Evolutionary conservation across 92 coral and sea anemone genomes (phyloP).

Genomic region (Epizoanthus fatuus): DNA sequence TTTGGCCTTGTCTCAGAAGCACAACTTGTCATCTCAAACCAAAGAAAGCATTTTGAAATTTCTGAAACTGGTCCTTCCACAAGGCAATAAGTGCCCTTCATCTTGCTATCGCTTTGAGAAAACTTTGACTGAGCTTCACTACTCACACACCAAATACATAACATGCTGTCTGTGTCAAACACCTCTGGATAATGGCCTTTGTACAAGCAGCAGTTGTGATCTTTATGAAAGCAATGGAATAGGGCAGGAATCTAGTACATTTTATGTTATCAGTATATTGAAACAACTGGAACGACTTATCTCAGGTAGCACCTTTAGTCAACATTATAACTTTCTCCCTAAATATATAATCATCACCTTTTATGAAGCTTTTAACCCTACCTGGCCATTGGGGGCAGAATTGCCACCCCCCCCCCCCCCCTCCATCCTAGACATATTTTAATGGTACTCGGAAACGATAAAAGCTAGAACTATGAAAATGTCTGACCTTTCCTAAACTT

Average conservation of each 20-base stretch:
- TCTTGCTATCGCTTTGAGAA: conserved; percentile 70
- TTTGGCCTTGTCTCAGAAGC: conserved; percentile 70
- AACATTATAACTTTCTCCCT: too few relatives aligned
- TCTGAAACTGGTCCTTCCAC: conserved; percentile 41
- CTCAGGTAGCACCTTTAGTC: background rate
- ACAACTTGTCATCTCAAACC: conserved; percentile 74
- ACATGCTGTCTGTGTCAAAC: conserved; percentile 73
- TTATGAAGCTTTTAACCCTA: too few relatives aligned
- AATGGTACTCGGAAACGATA: too few relatives aligned
- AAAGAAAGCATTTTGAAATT: conserved; percentile 66
- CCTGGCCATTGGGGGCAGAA: too few relatives aligned
- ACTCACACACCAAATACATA: conserved; percentile 40
- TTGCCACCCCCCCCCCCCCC: too few relatives aligned
- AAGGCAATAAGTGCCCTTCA: background rate
- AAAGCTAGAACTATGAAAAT: too few relatives aligned
- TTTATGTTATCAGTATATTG: conserved; percentile 25
- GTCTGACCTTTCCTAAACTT: too few relatives aligned
- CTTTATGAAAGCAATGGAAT: conserved; percentile 28
- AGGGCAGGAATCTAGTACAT: conserved; percentile 41
- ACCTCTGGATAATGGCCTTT: conserved; percentile 60
- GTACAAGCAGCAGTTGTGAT: conserved; percentile 51
- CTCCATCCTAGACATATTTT: too few relatives aligned
- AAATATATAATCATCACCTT: too few relatives aligned
- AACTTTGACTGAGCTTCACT: conserved; percentile 55
- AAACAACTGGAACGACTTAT: conserved; percentile 35